Evolutionary conservation across 2,888 invertebrate genomes (phyloP), one percentile per base, ranked within the genome.

Genomic region (Eudemis profundana): DNA sequence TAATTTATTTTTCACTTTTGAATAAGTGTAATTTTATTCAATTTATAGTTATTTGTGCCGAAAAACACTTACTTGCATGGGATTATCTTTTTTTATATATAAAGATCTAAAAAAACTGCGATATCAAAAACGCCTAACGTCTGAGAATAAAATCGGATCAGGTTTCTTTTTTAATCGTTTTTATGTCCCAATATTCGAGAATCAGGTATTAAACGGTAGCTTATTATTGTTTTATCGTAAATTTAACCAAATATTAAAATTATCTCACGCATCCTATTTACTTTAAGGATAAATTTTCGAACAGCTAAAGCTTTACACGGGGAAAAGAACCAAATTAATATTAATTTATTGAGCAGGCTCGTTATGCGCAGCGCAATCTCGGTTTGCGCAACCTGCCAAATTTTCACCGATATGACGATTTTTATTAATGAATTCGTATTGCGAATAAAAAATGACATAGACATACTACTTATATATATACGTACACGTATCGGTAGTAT

Each of bases 391-490:
- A 53, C 15, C 23, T 12, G 38, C 23, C 40, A 19, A 40, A 12
- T 54, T 40, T 40, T 54, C 40, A 17, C 54, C 40, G 27, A 23
- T 27, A 23, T 42, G 27, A 15, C 40, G 40, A 44, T 56, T 56
- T 42, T 44, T 56, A 56, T 56, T 56, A n/a, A 56, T 56, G n/a
- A 44, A 5, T 40, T 15, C 3, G 5, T 17, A 56, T 56, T 56
- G 27, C 42, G 4, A 29, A 29, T 56, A 54, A 38, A 54, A 36
- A 33, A 36, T 51, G 19, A 51, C 33, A 1, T 23, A 2, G 8
- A 51, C 42, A 56, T 42, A 19, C n/a, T n/a, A n/a, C n/a, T n/a
- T n/a, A 27, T 27, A n/a, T 12, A 42, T n/a, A 23, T 42, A 27
- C n/a, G 27, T 14, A 15, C 12, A 15, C 42, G 27, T 17, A 44